A percentile compares a stretch with the other conserved stretches of the same genome.
These are phyloP conservation scores for Drosophila austrosaltans DNA, from an alignment of 2,888 invertebrate genomes.

Conservation along the genomic window DNA sequence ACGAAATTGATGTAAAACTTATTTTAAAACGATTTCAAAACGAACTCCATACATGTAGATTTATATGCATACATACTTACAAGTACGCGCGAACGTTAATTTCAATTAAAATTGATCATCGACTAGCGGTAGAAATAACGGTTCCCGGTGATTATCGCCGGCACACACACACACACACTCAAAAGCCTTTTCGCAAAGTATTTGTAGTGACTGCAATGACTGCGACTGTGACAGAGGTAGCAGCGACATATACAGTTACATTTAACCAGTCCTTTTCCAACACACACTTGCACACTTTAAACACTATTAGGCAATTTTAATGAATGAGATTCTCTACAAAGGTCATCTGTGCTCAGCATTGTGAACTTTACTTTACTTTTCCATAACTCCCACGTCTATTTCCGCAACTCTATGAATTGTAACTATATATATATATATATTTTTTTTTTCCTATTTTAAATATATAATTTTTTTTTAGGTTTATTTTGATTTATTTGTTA, in stretches of 20 bases:
- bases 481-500: conserved; percentile 5
- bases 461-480: conserved; percentile 4
- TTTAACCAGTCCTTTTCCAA: conserved; percentile 14
- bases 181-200: background rate
- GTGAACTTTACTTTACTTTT: conserved; percentile 29
- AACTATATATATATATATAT: conserved; percentile 1
- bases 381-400: conserved; percentile 31
- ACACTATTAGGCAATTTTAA: conserved; percentile 13
- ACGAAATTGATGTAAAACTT: background rate
- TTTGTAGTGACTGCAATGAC: background rate
- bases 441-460: background rate
- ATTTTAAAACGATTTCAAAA: background rate
- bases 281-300: conserved; percentile 16
- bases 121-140: background rate
- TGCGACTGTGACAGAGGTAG: background rate
- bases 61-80: conserved; percentile 9
- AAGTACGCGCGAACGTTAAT: background rate
- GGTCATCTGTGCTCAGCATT: conserved; percentile 15
- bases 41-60: background rate
- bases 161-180: background rate
- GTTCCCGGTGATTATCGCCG: too few species aligned
- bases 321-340: conserved; percentile 9
- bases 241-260: conserved; percentile 8
- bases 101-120: background rate
- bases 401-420: conserved; percentile 15